phyloP scores from a whole-genome alignment of 2,113 vertebrate species.

The Alouatta palliata region DNA sequence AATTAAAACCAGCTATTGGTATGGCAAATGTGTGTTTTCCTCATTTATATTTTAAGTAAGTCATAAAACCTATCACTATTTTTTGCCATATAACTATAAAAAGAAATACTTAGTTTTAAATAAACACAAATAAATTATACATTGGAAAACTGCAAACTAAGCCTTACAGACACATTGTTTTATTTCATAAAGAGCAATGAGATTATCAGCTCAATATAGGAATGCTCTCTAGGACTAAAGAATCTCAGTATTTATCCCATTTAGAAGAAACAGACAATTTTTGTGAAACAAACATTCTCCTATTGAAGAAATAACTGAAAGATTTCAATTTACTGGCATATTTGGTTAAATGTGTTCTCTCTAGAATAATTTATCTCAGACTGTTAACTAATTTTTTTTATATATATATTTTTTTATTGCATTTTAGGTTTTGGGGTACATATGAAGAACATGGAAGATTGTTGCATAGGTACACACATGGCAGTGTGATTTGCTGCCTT shows the following conservation, averaged over 20 bases:
- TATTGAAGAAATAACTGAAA: neutral
- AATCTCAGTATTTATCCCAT: neutral
- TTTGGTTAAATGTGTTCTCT: neutral
- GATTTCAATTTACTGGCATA: neutral
- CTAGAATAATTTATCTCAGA: neutral
- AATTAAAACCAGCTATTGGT: neutral
- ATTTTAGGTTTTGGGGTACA: no score
- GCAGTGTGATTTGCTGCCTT: no score
- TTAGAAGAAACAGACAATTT: slow-evolving; percentile 27
- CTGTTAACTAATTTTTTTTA: neutral
- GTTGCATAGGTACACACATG: no score
- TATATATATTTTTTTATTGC: neutral
- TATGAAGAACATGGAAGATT: no score
- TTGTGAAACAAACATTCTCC: neutral
- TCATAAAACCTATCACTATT: neutral
- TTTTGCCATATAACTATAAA: neutral
- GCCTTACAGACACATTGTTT: neutral
- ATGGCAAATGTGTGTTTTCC: slow-evolving; percentile 8
- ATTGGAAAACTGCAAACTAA: neutral
- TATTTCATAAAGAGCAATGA: slow-evolving; percentile 41
- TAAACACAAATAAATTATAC: slow-evolving; percentile 17
- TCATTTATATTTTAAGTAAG: slow-evolving; percentile 42
- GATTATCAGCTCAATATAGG: neutral
- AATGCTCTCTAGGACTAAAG: neutral
- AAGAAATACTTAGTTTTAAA: neutral